These are phyloP conservation scores for Macrostomum lignano DNA, from an alignment of 1,140 invertebrate genomes.

Conservation along the genomic window DNA sequence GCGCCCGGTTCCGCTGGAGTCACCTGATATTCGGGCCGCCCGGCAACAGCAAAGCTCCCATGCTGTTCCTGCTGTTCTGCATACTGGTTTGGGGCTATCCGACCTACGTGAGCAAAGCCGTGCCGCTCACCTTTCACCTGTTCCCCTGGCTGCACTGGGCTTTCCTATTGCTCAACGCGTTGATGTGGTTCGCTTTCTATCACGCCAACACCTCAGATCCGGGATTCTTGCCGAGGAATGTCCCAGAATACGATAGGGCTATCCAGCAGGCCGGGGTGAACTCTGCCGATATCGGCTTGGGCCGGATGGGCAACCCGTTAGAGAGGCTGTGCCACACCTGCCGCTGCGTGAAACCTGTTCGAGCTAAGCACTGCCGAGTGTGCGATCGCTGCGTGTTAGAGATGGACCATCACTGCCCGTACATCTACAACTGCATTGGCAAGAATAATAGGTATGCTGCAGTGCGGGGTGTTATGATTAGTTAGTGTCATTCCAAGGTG, in stretches of 20 bases:
- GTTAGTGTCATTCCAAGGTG: too few species aligned
- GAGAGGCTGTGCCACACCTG: too few species aligned
- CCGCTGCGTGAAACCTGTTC: conserved; percentile 75
- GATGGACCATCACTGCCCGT: conserved; percentile 85
- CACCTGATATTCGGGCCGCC: conserved; percentile 42
- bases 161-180: conserved; percentile 56
- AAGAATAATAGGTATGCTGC: too few species aligned
- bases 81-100: conserved; percentile 64
- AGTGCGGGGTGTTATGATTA: too few species aligned
- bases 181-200: conserved; percentile 72
- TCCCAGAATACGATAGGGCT: conserved; percentile 59
- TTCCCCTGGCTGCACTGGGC: conserved; percentile 61
- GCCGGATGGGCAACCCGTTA: too few species aligned
- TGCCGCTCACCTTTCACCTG: conserved; percentile 31
- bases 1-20: conserved; percentile 1
- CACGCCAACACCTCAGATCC: conserved; percentile 57
- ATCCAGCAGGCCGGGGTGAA: too few species aligned
- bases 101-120: conserved; percentile 53
- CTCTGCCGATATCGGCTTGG: too few species aligned
- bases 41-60: conserved; percentile 54
- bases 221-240: conserved; percentile 55
- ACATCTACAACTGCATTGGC: conserved; percentile 60
- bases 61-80: conserved; percentile 52
- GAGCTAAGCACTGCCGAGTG: conserved; percentile 82
- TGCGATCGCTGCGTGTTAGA: conserved; percentile 65